Evolutionary conservation across 2,888 invertebrate species (phyloP).

Genomic region (Sicus ferrugineus): DNA sequence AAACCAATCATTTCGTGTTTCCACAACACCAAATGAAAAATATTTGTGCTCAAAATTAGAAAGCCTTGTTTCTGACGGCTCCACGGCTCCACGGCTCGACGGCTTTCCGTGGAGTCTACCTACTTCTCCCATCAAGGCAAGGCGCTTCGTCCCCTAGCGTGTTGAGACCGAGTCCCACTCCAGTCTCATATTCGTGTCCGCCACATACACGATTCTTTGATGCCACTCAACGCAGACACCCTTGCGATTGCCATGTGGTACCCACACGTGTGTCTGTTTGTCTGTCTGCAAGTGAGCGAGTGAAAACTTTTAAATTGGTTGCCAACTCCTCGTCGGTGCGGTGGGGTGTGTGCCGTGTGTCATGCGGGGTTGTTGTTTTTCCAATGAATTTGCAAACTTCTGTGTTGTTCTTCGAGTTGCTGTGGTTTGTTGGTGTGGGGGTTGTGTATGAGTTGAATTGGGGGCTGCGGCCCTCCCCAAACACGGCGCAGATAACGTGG

Average conservation of each 20-base stretch:
- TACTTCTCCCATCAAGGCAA: too few species aligned
- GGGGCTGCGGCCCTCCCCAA: not conserved
- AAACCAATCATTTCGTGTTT: too few species aligned
- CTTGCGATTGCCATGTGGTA: conserved; percentile 26
- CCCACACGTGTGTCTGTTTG: not conserved
- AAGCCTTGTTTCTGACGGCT: not conserved
- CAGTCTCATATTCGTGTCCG: too few species aligned
- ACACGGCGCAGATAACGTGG: not conserved
- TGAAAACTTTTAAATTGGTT: conserved; percentile 31
- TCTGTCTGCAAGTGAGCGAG: not conserved
- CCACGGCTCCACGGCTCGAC: too few species aligned
- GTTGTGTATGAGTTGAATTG: not conserved
- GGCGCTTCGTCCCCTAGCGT: too few species aligned
- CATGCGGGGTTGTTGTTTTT: conserved; percentile 17
- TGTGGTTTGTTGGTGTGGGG: conserved; percentile 18
- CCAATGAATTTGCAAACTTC: conserved; percentile 25
- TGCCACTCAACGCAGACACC: conserved; percentile 5
- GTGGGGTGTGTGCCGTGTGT: not conserved
- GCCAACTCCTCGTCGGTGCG: conserved; percentile 13
- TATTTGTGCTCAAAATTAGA: not conserved
- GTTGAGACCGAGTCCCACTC: too few species aligned
- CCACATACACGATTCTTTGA: not conserved
- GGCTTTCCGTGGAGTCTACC: too few species aligned
- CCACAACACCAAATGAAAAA: not conserved
- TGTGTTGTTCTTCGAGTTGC: conserved; percentile 22